These are phyloP conservation scores for Tachina fera DNA, from an alignment of 2,888 invertebrate species.

Conservation along the genomic window DNA sequence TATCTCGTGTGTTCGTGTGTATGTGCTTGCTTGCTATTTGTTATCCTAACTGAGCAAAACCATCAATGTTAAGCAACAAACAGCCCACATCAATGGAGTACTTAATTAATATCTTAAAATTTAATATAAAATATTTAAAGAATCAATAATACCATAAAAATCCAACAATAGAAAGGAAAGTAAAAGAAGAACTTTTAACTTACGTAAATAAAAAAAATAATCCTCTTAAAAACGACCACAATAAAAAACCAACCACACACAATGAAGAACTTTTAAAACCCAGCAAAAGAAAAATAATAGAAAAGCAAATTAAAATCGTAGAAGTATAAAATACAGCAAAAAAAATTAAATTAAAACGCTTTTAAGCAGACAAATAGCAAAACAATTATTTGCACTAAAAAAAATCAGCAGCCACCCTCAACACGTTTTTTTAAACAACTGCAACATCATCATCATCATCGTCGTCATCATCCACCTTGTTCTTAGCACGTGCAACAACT, in stretches of 20 bases:
- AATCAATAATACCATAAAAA: conserved; percentile 78
- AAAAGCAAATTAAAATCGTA: not conserved
- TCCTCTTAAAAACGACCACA: conserved; percentile 8
- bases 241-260: not conserved
- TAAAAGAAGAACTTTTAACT: conserved; percentile 46
- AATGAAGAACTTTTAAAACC: conserved; percentile 13
- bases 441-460: conserved; percentile 20
- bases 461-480: conserved; percentile 3
- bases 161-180: not conserved
- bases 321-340: conserved; percentile 8
- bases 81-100: conserved; percentile 78
- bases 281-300: not conserved
- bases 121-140: conserved; percentile 81
- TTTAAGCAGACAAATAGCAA: not conserved
- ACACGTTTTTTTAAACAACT: not conserved
- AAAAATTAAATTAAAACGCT: conserved; percentile 12
- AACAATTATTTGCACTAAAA: conserved; percentile 1
- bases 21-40: too few species aligned
- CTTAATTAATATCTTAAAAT: conserved; percentile 81
- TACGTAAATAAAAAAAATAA: conserved; percentile 27
- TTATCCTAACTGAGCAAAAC: conserved; percentile 13
- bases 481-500: conserved; percentile 51
- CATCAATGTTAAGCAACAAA: conserved; percentile 60
- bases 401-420: not conserved
- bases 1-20: not conserved